These are phyloP conservation scores for Callipepla californica DNA, from an alignment of 2,113 vertebrate species.

Conservation along the genomic window DNA sequence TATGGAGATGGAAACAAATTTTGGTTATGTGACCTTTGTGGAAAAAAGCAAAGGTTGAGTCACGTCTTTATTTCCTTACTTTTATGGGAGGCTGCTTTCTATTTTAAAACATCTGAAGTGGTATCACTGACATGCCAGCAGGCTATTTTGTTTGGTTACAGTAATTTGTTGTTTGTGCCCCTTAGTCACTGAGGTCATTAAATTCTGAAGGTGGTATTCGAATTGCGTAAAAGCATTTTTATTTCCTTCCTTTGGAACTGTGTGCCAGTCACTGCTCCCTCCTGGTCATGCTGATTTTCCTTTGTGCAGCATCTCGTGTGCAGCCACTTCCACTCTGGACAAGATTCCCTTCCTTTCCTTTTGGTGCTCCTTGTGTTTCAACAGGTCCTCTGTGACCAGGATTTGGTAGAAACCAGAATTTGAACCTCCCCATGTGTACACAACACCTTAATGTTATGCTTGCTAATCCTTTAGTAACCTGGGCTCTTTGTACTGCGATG, in stretches of 20 bases:
- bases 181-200: neutral
- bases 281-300: neutral
- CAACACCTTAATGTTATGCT: neutral
- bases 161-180: neutral
- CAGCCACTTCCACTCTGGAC: neutral
- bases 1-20: neutral
- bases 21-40: neutral
- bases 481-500: neutral
- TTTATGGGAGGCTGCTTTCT: neutral
- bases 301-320: accelerated
- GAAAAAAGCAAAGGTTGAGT: neutral
- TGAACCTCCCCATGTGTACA: neutral
- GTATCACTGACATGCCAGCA: neutral
- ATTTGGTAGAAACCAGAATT: neutral
- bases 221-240: neutral
- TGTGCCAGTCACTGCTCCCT: neutral
- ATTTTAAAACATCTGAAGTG: neutral
- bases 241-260: neutral
- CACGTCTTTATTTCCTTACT: neutral
- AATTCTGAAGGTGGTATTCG: neutral
- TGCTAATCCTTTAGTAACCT: conserved; percentile 51
- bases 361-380: neutral
- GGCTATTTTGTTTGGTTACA: neutral
- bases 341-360: neutral
- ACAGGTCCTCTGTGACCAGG: neutral